Evolutionary conservation across 2,113 vertebrate genomes (phyloP), one percentile per base, ranked within the genome.

Genomic region (Nycticebus coucang): DNA sequence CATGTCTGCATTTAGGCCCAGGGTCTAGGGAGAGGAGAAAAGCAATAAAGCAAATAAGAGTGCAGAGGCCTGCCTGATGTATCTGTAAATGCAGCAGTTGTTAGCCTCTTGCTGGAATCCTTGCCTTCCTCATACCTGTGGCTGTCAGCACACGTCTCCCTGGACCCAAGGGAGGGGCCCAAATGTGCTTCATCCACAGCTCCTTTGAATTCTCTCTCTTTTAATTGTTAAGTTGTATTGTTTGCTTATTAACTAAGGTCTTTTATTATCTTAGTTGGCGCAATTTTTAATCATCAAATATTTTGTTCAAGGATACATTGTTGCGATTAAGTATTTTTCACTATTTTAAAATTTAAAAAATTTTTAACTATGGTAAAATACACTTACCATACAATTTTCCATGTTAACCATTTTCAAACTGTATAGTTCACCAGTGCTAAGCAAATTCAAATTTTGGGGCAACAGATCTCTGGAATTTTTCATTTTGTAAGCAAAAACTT

Each of bases 11-110:
- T 97, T 97, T 86, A 94, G 93, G 69, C 72, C 13, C 45, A 75
- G 57, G 57, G 72, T 97, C 62, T 72, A 45, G 62, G 69, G 62
- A 93, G 66, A 82, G 75, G 33, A 59, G 68, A 95, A 93, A 95
- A 87, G 86, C 91, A 97, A 94, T 93, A 96, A 94, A 96, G 71
- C 50, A 95, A 93, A 91, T 24, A 69, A n/a, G 82, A 84, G 81
- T 35, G 28, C 1, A 10, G 89, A 68, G 66, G 17, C 69, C 86
- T 60, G 68, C 87, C 13, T 22, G 87, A 53, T 13, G 0, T 24
- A 24, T 89, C 69, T 21, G 28, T 50, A 41, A 86, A 35, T 30
- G 24, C 50, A 4, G n/a, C 14, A 0, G 55, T 30, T 89, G 89
- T 94, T 96, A 87, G 84, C 93, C 93, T 97, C 69, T 83, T 35